Evolutionary conservation across 1,140 invertebrate species (phyloP).

Genomic region (Centruroides sculpturatus): DNA sequence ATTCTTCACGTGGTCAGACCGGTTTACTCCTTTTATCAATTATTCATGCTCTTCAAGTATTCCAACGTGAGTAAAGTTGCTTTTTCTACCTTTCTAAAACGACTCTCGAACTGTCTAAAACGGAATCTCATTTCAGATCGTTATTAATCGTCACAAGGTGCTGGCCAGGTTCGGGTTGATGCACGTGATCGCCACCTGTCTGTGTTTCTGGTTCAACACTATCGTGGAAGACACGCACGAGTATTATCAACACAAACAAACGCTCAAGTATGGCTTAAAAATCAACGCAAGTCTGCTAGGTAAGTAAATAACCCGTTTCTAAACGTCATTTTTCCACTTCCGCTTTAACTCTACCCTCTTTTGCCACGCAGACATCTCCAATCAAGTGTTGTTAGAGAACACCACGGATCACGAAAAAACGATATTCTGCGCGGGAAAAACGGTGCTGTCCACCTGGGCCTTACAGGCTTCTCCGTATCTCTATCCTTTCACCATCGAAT

Average conservation of each 20-base stretch:
- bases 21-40: conserved; percentile 49
- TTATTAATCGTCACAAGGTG: conserved; percentile 40
- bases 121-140: conserved; percentile 29
- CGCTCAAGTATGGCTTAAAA: too few relatives aligned
- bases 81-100: conserved; percentile 2
- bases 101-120: too few relatives aligned
- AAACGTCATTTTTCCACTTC: background rate
- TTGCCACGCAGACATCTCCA: background rate
- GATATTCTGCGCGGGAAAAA: conserved; percentile 1
- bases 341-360: background rate
- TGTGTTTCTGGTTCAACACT: conserved; percentile 56
- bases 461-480: conserved; percentile 37
- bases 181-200: conserved; percentile 53
- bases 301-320: too few relatives aligned
- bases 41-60: conserved; percentile 61
- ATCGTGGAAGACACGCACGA: conserved; percentile 52
- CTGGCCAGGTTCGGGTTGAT: conserved; percentile 50
- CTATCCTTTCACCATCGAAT: conserved; percentile 56
- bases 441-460: conserved; percentile 3
- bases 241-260: conserved; percentile 4
- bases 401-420: too few relatives aligned
- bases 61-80: conserved; percentile 44
- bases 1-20: conserved; percentile 28
- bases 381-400: too few relatives aligned
- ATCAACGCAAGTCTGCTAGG: too few relatives aligned